phyloP scores from a whole-genome alignment of 1,140 invertebrate genomes.

The Drosophila kurseongensis region DNA sequence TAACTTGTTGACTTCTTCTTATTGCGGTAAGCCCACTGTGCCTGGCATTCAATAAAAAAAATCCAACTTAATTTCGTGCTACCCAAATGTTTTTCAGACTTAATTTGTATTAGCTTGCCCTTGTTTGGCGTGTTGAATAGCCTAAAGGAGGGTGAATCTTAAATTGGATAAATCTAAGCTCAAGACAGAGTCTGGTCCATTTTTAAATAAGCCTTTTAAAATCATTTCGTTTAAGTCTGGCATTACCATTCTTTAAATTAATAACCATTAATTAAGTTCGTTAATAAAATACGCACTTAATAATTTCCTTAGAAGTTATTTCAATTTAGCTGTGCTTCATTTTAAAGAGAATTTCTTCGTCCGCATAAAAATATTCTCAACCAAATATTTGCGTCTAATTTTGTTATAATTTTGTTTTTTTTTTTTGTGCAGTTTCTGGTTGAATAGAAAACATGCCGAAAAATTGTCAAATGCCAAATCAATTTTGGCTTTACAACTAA shows the following conservation, averaged over 20 bases:
- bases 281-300: no score
- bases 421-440: conserved; percentile 17
- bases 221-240: neutral
- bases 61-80: neutral
- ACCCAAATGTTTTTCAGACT: conserved; percentile 6
- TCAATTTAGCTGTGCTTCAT: neutral
- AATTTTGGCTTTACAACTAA: conserved; percentile 48
- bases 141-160: neutral
- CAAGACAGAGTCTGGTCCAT: neutral
- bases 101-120: conserved; percentile 15
- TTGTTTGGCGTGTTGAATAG: conserved; percentile 10
- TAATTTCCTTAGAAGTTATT: no score
- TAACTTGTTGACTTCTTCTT: neutral
- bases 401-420: conserved; percentile 1
- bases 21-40: conserved; percentile 5
- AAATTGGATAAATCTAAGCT: neutral
- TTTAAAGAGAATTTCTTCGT: neutral
- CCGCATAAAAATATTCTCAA: neutral
- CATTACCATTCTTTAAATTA: neutral
- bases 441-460: conserved; percentile 13
- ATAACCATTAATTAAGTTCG: neutral
- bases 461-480: conserved; percentile 31
- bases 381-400: conserved; percentile 6
- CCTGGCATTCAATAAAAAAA: neutral
- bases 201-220: neutral